Evolutionary conservation across 1,140 invertebrate species (phyloP).

Genomic region (Pygmarrhopalites habei): DNA sequence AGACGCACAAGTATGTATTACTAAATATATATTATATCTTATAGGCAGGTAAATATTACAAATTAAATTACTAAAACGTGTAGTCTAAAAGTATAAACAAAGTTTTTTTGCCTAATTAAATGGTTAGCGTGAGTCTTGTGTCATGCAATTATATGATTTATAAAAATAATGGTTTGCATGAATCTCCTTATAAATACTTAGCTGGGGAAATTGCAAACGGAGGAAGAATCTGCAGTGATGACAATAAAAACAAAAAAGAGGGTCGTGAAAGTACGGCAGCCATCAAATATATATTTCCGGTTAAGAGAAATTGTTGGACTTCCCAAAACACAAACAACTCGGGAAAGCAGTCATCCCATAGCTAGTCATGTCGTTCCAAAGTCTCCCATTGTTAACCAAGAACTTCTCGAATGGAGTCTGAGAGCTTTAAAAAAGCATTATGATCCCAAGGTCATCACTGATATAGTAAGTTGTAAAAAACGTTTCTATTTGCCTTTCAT

Average conservation of each 20-base stretch:
- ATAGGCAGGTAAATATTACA: no score
- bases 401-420: slow-evolving; percentile 35
- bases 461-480: slow-evolving; percentile 29
- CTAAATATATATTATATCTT: no score
- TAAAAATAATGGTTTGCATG: no score
- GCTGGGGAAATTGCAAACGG: slow-evolving; percentile 35
- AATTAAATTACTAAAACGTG: no score
- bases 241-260: slow-evolving; percentile 39
- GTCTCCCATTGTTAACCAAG: slow-evolving; percentile 20
- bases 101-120: no score
- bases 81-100: no score
- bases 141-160: no score
- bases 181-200: background rate
- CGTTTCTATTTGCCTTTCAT: background rate
- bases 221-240: slow-evolving; percentile 34
- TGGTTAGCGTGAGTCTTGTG: no score
- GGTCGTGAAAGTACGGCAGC: slow-evolving; percentile 36
- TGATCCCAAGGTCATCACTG: slow-evolving; percentile 11
- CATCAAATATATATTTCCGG: slow-evolving; percentile 36
- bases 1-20: slow-evolving; percentile 31
- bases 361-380: slow-evolving; percentile 14
- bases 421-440: slow-evolving; percentile 30
- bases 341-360: slow-evolving; percentile 7
- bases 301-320: slow-evolving; percentile 34
- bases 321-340: slow-evolving; percentile 20